Evolutionary conservation across 1,140 invertebrate genomes (phyloP).

Genomic region (Argopecten irradians): DNA sequence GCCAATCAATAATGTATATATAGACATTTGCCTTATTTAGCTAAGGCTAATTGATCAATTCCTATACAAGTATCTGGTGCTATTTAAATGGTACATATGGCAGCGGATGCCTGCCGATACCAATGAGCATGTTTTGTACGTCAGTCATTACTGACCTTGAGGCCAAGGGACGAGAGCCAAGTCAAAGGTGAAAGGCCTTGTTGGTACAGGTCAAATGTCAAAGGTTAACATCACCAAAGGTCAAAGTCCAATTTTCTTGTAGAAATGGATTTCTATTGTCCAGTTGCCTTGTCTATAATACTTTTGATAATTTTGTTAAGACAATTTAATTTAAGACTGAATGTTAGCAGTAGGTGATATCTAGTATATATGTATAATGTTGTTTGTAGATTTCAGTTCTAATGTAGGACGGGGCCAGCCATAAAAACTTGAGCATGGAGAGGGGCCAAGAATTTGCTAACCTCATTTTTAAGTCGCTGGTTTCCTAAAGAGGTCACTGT

Average conservation of each 20-base stretch:
- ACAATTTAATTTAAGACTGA: background rate
- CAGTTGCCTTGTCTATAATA: background rate
- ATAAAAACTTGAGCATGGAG: background rate
- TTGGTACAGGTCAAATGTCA: no score
- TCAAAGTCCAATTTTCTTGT: no score
- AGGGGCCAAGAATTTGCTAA: background rate
- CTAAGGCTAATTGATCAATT: background rate
- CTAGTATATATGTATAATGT: background rate
- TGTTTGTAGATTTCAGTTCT: background rate
- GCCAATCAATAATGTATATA: background rate
- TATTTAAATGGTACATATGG: background rate
- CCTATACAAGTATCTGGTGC: constrained; percentile 5
- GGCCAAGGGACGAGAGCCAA: background rate
- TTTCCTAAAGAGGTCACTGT: constrained; percentile 17
- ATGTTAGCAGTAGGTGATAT: background rate
- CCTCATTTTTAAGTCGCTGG: background rate
- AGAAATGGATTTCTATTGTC: background rate
- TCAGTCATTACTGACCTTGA: background rate
- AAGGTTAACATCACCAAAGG: background rate
- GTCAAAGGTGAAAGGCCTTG: background rate
- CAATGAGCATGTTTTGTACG: background rate
- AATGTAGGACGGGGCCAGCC: background rate
- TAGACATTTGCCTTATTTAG: constrained; percentile 6
- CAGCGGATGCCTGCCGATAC: background rate
- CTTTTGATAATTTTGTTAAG: background rate